phyloP scores from a whole-genome alignment of 2,797 vertebrate genomes.

The Synanceia verrucosa region DNA sequence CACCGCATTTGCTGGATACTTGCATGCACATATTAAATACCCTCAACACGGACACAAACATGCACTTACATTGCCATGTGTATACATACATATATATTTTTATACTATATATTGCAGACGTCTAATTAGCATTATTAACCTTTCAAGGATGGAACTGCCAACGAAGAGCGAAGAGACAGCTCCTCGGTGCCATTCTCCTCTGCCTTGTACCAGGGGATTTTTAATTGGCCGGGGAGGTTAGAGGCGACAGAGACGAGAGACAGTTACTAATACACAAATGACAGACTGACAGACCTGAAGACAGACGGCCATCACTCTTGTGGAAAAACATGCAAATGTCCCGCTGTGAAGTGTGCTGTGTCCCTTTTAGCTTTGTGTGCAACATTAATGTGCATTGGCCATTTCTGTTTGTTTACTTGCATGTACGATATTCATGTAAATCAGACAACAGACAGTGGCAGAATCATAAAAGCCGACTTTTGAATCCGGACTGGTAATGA shows the following conservation, averaged over 20 bases:
- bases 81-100: too few relatives aligned
- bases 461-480: conserved; percentile 25
- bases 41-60: conserved; percentile 3
- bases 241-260: conserved; percentile 33
- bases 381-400: conserved; percentile 8
- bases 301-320: conserved; percentile 36
- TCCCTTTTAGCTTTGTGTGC: conserved; percentile 11
- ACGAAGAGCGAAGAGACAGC: conserved; percentile 57
- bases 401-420: conserved; percentile 18
- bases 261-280: conserved; percentile 40
- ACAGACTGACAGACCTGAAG: conserved; percentile 47
- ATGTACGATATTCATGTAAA: conserved; percentile 12
- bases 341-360: conserved; percentile 27
- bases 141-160: conserved; percentile 66
- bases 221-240: conserved; percentile 75
- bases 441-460: conserved; percentile 10
- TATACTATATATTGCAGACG: conserved; percentile 18
- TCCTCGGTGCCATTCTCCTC: conserved; percentile 40
- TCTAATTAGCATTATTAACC: conserved; percentile 79
- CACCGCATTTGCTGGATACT: conserved; percentile 6
- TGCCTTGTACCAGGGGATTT: conserved; percentile 52
- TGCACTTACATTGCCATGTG: background rate
- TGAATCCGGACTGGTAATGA: background rate
- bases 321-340: conserved; percentile 59
- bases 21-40: background rate